Evolutionary conservation across 2,797 vertebrate genomes (phyloP).

Genomic region (Hippopotamyrus pictus): DNA sequence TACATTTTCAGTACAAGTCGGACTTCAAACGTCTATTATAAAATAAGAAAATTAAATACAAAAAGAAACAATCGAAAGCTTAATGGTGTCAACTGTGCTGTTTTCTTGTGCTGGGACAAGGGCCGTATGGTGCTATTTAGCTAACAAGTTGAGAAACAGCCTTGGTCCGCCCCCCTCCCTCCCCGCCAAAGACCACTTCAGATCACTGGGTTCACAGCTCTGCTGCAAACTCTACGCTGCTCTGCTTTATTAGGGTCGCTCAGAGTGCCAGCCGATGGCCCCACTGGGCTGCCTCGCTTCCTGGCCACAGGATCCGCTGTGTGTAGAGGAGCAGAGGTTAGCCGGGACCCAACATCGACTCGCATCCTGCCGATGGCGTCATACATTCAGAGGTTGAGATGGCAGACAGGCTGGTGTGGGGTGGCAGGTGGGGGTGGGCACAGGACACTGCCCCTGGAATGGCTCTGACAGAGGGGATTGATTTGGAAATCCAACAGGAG

Average conservation of each 20-base stretch:
- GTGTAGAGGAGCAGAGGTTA: neutral
- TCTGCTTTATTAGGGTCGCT: neutral
- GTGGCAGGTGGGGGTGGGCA: neutral
- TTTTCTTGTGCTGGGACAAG: neutral
- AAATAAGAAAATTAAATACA: constrained; percentile 11
- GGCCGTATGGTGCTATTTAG: neutral
- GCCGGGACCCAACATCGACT: neutral
- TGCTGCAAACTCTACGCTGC: neutral
- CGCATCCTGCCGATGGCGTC: neutral
- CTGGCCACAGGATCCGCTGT: neutral
- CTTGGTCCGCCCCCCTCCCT: neutral
- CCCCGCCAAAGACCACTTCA: neutral
- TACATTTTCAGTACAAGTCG: constrained; percentile 18
- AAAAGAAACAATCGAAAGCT: neutral
- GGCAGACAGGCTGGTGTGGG: neutral
- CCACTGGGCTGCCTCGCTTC: neutral
- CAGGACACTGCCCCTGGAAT: neutral
- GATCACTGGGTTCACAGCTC: neutral
- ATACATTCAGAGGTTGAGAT: neutral
- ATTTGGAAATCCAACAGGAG: neutral
- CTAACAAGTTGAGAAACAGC: constrained; percentile 1
- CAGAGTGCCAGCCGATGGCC: neutral
- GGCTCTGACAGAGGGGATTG: neutral
- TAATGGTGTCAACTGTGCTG: neutral
- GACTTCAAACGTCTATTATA: neutral